These are phyloP conservation scores for Leucozona laternaria DNA, from an alignment of 2,888 invertebrate species.

Conservation along the genomic window DNA sequence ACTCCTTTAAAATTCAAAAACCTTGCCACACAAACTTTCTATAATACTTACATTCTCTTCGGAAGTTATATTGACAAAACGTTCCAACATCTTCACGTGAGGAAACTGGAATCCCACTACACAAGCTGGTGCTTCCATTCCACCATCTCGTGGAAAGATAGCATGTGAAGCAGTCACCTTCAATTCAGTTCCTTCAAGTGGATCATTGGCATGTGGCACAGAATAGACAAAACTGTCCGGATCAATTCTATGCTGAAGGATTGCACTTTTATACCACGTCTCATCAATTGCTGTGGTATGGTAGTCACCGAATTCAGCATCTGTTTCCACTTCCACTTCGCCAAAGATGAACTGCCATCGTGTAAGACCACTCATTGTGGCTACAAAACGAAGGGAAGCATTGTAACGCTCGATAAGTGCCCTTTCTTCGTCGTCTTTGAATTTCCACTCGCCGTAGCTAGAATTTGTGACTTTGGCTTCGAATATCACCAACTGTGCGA, in stretches of 20 bases:
- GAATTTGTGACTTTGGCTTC: constrained; percentile 91
- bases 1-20: too few relatives aligned
- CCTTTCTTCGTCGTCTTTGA: constrained; percentile 84
- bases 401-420: constrained; percentile 88
- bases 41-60: constrained; percentile 83
- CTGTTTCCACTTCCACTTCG: constrained; percentile 85
- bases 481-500: constrained; percentile 93
- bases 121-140: constrained; percentile 92
- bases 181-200: constrained; percentile 85
- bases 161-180: constrained; percentile 93
- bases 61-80: constrained; percentile 89
- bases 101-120: constrained; percentile 95
- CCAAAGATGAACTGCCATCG: constrained; percentile 92
- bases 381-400: constrained; percentile 91
- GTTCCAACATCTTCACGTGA: constrained; percentile 88
- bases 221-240: constrained; percentile 91
- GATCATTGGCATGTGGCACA: constrained; percentile 87
- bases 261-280: constrained; percentile 95
- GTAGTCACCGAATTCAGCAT: constrained; percentile 89
- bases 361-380: constrained; percentile 95
- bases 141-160: constrained; percentile 91
- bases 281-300: constrained; percentile 93
- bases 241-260: constrained; percentile 92
- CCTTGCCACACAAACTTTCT: too few relatives aligned
- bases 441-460: constrained; percentile 86